These are phyloP conservation scores for Todus mexicanus DNA, from an alignment of 2,797 vertebrate species.

Conservation along the genomic window DNA sequence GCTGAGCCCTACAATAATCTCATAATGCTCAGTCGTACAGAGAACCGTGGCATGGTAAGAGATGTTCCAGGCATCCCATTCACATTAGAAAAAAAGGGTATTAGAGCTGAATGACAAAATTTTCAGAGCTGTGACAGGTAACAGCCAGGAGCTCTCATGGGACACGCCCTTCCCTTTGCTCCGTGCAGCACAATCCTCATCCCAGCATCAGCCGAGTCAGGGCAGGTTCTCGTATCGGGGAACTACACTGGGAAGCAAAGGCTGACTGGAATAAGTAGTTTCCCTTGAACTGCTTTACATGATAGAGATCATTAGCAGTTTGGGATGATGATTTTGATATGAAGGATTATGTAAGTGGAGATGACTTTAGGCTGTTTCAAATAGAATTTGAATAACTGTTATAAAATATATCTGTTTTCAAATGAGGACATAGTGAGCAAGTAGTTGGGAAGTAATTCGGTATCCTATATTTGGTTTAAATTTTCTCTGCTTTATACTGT, in stretches of 20 bases:
- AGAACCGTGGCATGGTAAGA: neutral
- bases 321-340: neutral
- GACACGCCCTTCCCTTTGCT: neutral
- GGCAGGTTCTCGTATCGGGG: neutral
- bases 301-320: neutral
- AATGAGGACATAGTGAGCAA: neutral
- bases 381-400: conserved; percentile 1
- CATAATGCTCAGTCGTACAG: neutral
- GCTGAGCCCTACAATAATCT: neutral
- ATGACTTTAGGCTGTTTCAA: conserved; percentile 20
- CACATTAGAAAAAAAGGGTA: neutral
- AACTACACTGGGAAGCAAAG: neutral
- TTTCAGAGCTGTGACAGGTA: neutral
- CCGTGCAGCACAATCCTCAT: neutral
- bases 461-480: neutral
- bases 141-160: neutral
- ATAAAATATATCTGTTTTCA: neutral
- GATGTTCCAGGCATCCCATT: neutral
- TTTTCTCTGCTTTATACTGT: neutral
- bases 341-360: conserved; percentile 6
- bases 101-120: neutral
- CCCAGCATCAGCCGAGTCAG: neutral
- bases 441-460: neutral
- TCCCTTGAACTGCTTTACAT: neutral
- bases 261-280: neutral